Percentiles rank a stretch among this genome's conserved stretches.
Conservation (phyloP, 2,797 vertebrate genomes). For the Chaunax sp. region DNA sequence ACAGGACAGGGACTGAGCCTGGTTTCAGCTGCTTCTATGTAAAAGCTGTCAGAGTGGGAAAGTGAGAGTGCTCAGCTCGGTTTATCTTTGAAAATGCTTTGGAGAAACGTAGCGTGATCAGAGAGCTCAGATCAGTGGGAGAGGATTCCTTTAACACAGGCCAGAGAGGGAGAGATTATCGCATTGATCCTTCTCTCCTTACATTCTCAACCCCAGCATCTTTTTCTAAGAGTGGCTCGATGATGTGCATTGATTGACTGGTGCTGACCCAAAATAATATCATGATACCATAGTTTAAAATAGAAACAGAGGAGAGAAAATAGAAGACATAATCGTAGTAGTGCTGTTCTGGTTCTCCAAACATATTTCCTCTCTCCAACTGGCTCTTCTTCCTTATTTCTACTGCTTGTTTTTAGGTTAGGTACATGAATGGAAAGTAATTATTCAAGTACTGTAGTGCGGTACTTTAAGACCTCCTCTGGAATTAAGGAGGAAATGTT, state of each 20-base stretch:
- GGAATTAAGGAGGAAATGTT: background rate
- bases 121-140: slow-evolving; percentile 43
- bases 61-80: slow-evolving; percentile 38
- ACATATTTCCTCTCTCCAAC: no score
- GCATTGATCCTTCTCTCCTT: slow-evolving; percentile 66
- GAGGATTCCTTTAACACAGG: slow-evolving; percentile 53
- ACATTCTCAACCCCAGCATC: slow-evolving; percentile 35
- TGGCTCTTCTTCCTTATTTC: no score
- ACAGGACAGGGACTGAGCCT: slow-evolving; percentile 18
- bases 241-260: slow-evolving; percentile 51
- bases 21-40: slow-evolving; percentile 48
- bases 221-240: slow-evolving; percentile 22
- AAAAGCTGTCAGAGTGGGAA: slow-evolving; percentile 47
- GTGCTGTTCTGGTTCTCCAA: slow-evolving; percentile 11
- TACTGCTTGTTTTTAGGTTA: no score
- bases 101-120: slow-evolving; percentile 40
- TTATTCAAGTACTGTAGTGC: background rate
- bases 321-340: background rate
- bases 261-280: slow-evolving; percentile 32
- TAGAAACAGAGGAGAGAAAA: slow-evolving; percentile 15
- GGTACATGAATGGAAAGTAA: no score
- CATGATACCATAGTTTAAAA: slow-evolving; percentile 13
- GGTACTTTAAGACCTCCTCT: no score
- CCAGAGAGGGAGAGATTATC: slow-evolving; percentile 57
- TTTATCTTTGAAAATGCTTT: slow-evolving; percentile 57